These are phyloP conservation scores for Ammodytes marinus DNA, from an alignment of 2,113 vertebrate species.

Conservation along the genomic window DNA sequence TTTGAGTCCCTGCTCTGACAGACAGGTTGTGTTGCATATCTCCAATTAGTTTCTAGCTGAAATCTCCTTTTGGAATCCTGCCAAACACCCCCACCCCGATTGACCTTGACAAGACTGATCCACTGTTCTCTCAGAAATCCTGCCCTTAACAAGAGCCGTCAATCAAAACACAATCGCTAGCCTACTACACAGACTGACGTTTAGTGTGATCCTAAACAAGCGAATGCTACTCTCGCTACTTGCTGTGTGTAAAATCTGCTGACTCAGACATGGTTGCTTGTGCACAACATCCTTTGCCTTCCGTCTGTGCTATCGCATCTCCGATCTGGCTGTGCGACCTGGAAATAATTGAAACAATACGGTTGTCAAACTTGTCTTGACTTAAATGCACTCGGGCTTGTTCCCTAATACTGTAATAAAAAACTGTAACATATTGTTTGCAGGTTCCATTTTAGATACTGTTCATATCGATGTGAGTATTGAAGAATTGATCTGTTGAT, in stretches of 20 bases:
- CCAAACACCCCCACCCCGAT: slow-evolving; percentile 61
- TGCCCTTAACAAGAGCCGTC: slow-evolving; percentile 73
- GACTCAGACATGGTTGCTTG: slow-evolving; percentile 62
- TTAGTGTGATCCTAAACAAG: slow-evolving; percentile 53
- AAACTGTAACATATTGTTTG: not conserved
- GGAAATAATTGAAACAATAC: slow-evolving; percentile 48
- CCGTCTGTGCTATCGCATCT: slow-evolving; percentile 67
- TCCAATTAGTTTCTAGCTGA: slow-evolving; percentile 57
- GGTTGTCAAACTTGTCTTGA: slow-evolving; percentile 39
- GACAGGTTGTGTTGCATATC: slow-evolving; percentile 63
- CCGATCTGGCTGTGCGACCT: slow-evolving; percentile 50
- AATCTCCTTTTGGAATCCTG: slow-evolving; percentile 71
- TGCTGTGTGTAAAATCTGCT: slow-evolving; percentile 62
- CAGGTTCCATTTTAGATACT: not conserved
- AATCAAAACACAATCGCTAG: slow-evolving; percentile 54
- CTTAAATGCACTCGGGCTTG: not conserved
- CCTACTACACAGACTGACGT: slow-evolving; percentile 15
- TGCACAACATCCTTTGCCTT: slow-evolving; percentile 62
- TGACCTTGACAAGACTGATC: slow-evolving; percentile 77
- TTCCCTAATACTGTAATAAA: slow-evolving; percentile 15
- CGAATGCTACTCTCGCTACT: slow-evolving; percentile 43
- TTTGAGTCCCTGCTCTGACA: slow-evolving; percentile 68
- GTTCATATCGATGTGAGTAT: not conserved
- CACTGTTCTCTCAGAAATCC: slow-evolving; percentile 67
- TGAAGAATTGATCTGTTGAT: not conserved